A percentile compares a stretch with the other conserved stretches of the same genome.
Evolutionary conservation across 1,140 invertebrate genomes (phyloP).

Genomic region (Hycleus cichorii): DNA sequence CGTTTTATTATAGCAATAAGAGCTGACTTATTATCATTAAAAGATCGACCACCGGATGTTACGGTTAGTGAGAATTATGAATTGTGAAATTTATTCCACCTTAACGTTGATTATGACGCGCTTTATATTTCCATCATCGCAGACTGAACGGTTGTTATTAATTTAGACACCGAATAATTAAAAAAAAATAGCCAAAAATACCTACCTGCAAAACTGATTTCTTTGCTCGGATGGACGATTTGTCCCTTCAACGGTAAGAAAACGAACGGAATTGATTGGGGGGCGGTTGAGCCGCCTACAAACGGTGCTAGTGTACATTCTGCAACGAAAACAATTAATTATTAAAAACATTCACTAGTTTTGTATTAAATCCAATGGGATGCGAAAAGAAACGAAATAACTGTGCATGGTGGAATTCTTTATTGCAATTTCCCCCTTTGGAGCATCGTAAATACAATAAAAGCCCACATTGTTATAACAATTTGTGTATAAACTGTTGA

Average conservation of each 20-base stretch:
- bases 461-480: too few species aligned
- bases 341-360: too few species aligned
- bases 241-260: conserved; percentile 76
- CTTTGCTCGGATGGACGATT: conserved; percentile 77
- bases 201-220: conserved; percentile 74
- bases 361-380: not conserved
- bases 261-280: conserved; percentile 76
- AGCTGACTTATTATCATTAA: conserved; percentile 1
- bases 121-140: too few species aligned
- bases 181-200: conserved; percentile 13
- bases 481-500: too few species aligned
- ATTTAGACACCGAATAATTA: not conserved
- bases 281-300: conserved; percentile 62
- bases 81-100: conserved; percentile 32
- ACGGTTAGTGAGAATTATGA: conserved; percentile 31
- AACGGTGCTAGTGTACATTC: conserved; percentile 78
- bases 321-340: conserved; percentile 45
- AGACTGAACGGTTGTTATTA: too few species aligned
- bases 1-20: too few species aligned
- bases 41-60: conserved; percentile 24
- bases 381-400: too few species aligned
- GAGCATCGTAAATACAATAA: too few species aligned
- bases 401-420: too few species aligned
- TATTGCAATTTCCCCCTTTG: too few species aligned
- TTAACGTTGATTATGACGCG: not conserved